Base-by-base conservation (phyloP, 2,113 vertebrate species). In the Salminus brasiliensis region DNA sequence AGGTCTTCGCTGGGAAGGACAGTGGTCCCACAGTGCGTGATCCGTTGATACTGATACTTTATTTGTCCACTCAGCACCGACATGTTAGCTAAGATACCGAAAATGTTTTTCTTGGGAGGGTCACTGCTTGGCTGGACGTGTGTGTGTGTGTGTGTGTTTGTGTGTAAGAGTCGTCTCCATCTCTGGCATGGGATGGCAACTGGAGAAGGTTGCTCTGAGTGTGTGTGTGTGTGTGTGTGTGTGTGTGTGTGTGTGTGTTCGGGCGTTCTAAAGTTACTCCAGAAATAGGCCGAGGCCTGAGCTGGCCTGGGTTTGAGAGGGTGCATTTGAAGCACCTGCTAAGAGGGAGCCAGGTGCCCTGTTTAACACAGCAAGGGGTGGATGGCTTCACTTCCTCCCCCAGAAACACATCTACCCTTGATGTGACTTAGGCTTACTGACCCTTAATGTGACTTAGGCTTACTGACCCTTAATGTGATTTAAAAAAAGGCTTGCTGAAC, bases 91-190 rank as follows among this genome's bases (percentile, higher is more conserved):
- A 78, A 85, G 74, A 87, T 67, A 76, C 80, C 83, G 71, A 82
- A 89, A 87, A 91, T 87, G 83, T 89, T 91, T 90, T 78, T 85
- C 68, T 85, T 85, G 86, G 86, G 87, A 80, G 85, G 82, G 74
- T 84, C 80, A 34, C 18, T 65, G 23, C 25, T 27, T 36, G 23
- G 77, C 81, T 84, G 81, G 49, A 25, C 80, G 84, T 77, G n/a
- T n/a, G n/a, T n/a, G n/a, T 85, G 78, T 70, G 86, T 82, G 83
- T 69, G 52, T 79, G 41, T 52, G 65, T 70, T 30, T 29, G 41
- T 70, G 57, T 62, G 47, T 57, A 27, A 41, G 25, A 49, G 32
- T 41, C 15, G 3, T 39, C 69, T 78, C 74, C 27, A 68, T 85
- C 78, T 83, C 70, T 84, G 66, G 72, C 25, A 59, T 67, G 69